Conservation (phyloP, 2,888 invertebrate species). For the Pristionchus maxplancki region DNA sequence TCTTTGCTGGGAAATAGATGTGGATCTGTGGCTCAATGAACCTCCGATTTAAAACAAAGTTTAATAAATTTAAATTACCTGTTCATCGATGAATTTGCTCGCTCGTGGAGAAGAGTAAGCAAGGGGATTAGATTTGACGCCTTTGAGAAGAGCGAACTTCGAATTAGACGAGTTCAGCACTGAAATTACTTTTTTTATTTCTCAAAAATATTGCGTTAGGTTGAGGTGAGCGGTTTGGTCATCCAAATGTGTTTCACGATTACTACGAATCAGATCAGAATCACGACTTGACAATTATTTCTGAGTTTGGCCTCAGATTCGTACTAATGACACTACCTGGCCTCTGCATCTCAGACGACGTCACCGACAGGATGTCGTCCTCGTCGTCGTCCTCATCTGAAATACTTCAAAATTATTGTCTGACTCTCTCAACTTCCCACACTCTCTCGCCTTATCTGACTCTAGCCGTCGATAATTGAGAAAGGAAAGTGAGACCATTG, state of each 20-base stretch:
- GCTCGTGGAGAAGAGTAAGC: not conserved
- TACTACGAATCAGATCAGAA: not conserved
- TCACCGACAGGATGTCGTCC: slow-evolving; percentile 20
- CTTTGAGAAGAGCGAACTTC: not conserved
- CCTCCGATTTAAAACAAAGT: no score
- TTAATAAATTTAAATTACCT: no score
- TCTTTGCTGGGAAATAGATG: not conserved
- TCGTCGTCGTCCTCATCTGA: slow-evolving; percentile 19
- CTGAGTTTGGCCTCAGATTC: no score
- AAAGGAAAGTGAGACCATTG: not conserved
- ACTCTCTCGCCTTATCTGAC: not conserved
- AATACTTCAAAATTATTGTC: not conserved
- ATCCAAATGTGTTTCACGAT: no score
- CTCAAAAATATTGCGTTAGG: no score
- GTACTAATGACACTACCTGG: no score
- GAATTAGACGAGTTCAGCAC: not conserved
- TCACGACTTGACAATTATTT: no score
- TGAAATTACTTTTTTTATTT: no score
- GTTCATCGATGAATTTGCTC: slow-evolving; percentile 11
- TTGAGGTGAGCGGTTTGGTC: no score
- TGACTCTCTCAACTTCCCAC: not conserved
- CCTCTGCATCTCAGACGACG: slow-evolving; percentile 14
- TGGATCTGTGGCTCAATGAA: not conserved
- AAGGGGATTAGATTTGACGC: not conserved
- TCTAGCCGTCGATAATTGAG: not conserved